phyloP scores from a whole-genome alignment of 2,113 vertebrate species.

The Isurus oxyrinchus region DNA sequence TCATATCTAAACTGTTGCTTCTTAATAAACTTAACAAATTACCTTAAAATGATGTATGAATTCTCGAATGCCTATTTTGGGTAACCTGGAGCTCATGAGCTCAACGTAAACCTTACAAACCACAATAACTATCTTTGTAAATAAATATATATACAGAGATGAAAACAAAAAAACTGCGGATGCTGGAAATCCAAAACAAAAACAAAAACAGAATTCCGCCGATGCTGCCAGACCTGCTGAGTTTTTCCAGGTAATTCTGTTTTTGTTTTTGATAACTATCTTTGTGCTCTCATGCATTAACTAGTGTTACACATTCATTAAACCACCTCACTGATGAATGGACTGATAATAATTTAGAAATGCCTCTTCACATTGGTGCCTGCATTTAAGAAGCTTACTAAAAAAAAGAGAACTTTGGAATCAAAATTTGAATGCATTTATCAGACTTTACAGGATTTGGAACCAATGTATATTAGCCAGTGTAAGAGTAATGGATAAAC shows the following conservation, averaged over 20 bases:
- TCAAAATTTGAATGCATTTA: not conserved
- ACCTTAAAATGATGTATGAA: not conserved
- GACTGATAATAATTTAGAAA: not conserved
- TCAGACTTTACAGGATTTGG: not conserved
- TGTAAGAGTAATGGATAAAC: not conserved
- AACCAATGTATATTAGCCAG: not conserved
- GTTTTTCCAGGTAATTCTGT: no score
- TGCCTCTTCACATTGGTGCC: not conserved
- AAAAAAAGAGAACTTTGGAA: not conserved
- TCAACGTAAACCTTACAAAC: not conserved
- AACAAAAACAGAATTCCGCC: no score
- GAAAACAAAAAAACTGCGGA: no score
- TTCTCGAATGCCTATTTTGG: not conserved
- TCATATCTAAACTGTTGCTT: not conserved
- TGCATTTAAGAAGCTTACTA: not conserved
- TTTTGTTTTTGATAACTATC: no score
- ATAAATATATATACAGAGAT: no score
- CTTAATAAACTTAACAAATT: not conserved
- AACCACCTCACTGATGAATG: not conserved
- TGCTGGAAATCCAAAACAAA: no score
- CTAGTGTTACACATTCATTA: not conserved
- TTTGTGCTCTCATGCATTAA: not conserved
- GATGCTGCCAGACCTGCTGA: no score
- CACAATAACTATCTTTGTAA: not conserved
- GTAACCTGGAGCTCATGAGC: not conserved